Percentiles rank a stretch among this genome's conserved stretches.
Conservation (phyloP, 2,113 vertebrate species). For the Callaeas wilsoni region DNA sequence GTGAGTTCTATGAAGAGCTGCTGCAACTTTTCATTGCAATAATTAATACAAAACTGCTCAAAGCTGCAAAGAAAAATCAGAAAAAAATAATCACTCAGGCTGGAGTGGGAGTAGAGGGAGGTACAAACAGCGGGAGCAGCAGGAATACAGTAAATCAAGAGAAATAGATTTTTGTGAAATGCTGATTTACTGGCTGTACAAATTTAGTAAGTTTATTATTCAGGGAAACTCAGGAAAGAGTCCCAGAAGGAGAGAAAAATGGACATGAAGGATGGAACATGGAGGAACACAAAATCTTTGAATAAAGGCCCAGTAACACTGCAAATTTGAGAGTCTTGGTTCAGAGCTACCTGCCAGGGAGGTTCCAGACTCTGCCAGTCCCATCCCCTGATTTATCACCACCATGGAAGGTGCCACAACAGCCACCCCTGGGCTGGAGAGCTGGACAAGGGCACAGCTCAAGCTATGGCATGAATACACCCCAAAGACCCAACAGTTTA, state of each 20-base stretch:
- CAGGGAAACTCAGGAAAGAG: neutral
- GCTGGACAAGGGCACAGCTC: neutral
- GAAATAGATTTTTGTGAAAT: neutral
- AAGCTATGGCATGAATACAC: neutral
- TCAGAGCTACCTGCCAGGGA: neutral
- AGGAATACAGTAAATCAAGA: neutral
- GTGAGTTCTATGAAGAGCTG: conserved; percentile 98
- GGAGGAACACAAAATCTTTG: neutral
- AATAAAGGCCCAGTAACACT: neutral
- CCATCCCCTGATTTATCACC: neutral
- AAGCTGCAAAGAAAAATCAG: conserved; percentile 77
- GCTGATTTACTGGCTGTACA: neutral
- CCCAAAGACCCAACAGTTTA: neutral
- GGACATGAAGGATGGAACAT: neutral
- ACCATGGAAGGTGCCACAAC: neutral
- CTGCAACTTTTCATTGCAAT: conserved; percentile 97
- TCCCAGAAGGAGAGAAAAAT: neutral
- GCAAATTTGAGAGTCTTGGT: neutral
- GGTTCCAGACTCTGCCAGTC: neutral
- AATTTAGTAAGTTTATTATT: neutral
- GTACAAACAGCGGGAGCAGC: neutral
- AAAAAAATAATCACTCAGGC: neutral
- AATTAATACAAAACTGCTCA: conserved; percentile 98
- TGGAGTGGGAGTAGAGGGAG: neutral
- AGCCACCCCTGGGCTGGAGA: neutral